phyloP scores from a whole-genome alignment of 2,888 invertebrate genomes.

The Rutpela maculata region DNA sequence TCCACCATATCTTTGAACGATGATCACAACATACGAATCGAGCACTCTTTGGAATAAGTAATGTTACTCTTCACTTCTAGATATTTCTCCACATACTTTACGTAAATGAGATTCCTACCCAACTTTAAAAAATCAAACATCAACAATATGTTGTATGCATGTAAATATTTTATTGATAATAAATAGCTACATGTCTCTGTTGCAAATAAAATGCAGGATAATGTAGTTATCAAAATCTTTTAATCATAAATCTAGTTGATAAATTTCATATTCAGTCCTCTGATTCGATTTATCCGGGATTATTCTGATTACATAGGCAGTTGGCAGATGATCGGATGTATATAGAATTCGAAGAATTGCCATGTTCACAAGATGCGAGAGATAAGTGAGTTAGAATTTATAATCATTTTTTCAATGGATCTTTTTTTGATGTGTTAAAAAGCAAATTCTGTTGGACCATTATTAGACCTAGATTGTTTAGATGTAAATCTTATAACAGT shows the following conservation, averaged over 20 bases:
- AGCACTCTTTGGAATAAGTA: slow-evolving; percentile 4
- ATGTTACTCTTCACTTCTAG: slow-evolving; percentile 14
- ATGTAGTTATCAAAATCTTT: not conserved
- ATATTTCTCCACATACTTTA: slow-evolving; percentile 12
- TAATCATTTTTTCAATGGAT: slow-evolving; percentile 3
- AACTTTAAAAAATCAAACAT: not conserved
- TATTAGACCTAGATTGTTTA: not conserved
- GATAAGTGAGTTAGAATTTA: not conserved
- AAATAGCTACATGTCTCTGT: slow-evolving; percentile 5
- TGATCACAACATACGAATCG: slow-evolving; percentile 1
- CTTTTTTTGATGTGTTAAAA: not conserved
- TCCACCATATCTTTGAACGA: slow-evolving; percentile 7
- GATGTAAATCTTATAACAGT: slow-evolving; percentile 2
- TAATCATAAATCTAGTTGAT: not conserved
- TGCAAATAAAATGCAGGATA: not conserved
- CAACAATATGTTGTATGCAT: slow-evolving; percentile 25
- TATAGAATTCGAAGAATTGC: not conserved
- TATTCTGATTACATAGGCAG: slow-evolving; percentile 7
- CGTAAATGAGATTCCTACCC: slow-evolving; percentile 28
- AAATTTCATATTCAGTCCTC: not conserved
- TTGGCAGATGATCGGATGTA: not conserved
- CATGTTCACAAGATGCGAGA: not conserved
- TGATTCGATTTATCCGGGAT: not conserved
- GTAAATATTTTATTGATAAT: slow-evolving; percentile 21
- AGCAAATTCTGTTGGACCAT: not conserved